A percentile compares a stretch with the other conserved stretches of the same genome.
Conservation (phyloP, 2,888 invertebrate genomes). For the Brenthis hecate region DNA sequence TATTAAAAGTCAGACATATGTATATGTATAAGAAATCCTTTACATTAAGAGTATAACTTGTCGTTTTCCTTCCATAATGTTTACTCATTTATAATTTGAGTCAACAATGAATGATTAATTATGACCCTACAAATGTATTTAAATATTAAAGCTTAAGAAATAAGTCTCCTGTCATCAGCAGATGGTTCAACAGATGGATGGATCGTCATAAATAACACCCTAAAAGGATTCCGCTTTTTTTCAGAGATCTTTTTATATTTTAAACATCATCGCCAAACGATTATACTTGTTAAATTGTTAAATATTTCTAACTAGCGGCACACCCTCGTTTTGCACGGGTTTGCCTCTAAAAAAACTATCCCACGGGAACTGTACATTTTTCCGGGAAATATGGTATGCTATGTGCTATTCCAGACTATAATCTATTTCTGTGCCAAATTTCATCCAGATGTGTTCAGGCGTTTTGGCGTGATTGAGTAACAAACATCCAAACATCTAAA, state of each 20-base stretch:
- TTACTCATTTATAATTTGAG: slow-evolving; percentile 25
- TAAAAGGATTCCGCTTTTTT: slow-evolving; percentile 33
- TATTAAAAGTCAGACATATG: background rate
- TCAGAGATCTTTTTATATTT: slow-evolving; percentile 28
- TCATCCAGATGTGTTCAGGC: too few species aligned
- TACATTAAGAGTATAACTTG: slow-evolving; percentile 3
- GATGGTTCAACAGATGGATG: slow-evolving; percentile 42
- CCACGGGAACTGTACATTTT: too few species aligned
- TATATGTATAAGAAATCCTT: background rate
- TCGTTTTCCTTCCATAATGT: slow-evolving; percentile 24
- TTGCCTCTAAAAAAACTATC: too few species aligned
- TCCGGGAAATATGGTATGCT: too few species aligned
- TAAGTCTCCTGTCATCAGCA: slow-evolving; percentile 43
- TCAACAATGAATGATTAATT: slow-evolving; percentile 30
- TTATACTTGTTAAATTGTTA: slow-evolving; percentile 16
- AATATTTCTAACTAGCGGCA: too few species aligned
- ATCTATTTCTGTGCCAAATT: too few species aligned
- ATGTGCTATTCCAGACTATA: too few species aligned
- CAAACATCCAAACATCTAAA: too few species aligned
- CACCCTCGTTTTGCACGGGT: too few species aligned
- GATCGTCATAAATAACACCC: slow-evolving; percentile 37
- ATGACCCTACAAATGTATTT: slow-evolving; percentile 2
- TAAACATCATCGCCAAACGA: slow-evolving; percentile 11
- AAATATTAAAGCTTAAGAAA: slow-evolving; percentile 23
- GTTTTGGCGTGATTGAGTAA: too few species aligned